These are phyloP conservation scores for Strigamia transsilvanica DNA, from an alignment of 2,888 invertebrate genomes.

Conservation along the genomic window DNA sequence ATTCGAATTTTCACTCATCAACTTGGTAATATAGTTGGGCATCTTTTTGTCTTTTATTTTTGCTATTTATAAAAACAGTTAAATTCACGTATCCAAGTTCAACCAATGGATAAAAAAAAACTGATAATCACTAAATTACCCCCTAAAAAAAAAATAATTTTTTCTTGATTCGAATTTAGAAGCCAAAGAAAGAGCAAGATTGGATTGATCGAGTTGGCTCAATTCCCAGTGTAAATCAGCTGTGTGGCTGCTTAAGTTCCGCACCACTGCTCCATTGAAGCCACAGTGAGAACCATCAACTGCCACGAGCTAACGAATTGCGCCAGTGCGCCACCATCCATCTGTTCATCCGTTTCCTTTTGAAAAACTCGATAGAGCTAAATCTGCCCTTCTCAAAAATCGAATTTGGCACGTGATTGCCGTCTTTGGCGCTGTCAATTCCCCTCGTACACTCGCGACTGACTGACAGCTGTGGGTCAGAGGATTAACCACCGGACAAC, in stretches of 20 bases:
- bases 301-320: slow-evolving; percentile 44
- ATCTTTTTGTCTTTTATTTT: too few relatives aligned
- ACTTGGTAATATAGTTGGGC: too few relatives aligned
- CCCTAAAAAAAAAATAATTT: not conserved
- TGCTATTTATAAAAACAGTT: too few relatives aligned
- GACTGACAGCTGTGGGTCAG: slow-evolving; percentile 25
- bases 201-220: slow-evolving; percentile 20
- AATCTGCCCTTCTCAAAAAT: slow-evolving; percentile 22
- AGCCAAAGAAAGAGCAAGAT: slow-evolving; percentile 6
- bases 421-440: slow-evolving; percentile 32
- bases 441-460: not conserved
- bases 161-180: not conserved
- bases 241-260: slow-evolving; percentile 17
- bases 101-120: too few relatives aligned
- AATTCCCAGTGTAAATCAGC: slow-evolving; percentile 30
- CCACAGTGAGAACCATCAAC: slow-evolving; percentile 34
- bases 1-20: too few relatives aligned
- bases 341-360: slow-evolving; percentile 47
- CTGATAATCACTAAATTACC: not conserved
- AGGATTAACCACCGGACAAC: slow-evolving; percentile 46
- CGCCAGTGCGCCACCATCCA: not conserved
- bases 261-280: slow-evolving; percentile 30
- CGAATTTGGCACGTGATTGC: slow-evolving; percentile 25
- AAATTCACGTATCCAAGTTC: too few relatives aligned
- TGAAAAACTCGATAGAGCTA: slow-evolving; percentile 33